These are phyloP conservation scores for Onychorhynchus coronatus DNA, from an alignment of 2,113 vertebrate species.

Conservation along the genomic window DNA sequence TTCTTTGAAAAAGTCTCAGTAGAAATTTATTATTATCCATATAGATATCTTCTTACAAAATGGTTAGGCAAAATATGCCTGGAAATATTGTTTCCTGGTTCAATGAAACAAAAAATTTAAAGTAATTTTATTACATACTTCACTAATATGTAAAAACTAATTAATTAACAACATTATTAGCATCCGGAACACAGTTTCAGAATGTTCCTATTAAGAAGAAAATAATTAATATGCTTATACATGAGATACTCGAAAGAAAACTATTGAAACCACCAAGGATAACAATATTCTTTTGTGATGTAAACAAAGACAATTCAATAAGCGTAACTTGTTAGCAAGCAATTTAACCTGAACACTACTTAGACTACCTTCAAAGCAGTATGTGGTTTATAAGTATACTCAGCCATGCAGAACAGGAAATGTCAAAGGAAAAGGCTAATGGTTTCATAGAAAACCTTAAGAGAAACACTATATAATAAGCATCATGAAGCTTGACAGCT, in stretches of 20 bases:
- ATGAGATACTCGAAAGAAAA: conserved; percentile 12
- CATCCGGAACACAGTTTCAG: background rate
- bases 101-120: background rate
- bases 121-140: background rate
- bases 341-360: conserved; percentile 41
- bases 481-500: conserved; percentile 42
- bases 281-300: conserved; percentile 3
- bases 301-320: conserved; percentile 49
- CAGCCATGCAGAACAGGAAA: conserved; percentile 65
- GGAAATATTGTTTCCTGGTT: background rate
- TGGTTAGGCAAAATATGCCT: background rate
- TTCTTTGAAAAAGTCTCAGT: background rate
- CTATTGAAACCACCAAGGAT: background rate
- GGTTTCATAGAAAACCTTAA: conserved; percentile 58
- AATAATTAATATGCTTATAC: background rate
- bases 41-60: background rate
- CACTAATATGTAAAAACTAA: background rate
- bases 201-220: background rate
- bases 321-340: conserved; percentile 43
- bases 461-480: conserved; percentile 47
- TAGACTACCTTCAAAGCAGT: conserved; percentile 52
- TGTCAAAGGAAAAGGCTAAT: conserved; percentile 68
- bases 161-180: background rate
- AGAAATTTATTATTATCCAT: background rate
- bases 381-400: conserved; percentile 41